Conservation (phyloP, 1,140 invertebrate genomes). For the Potamilus streckersoni region DNA sequence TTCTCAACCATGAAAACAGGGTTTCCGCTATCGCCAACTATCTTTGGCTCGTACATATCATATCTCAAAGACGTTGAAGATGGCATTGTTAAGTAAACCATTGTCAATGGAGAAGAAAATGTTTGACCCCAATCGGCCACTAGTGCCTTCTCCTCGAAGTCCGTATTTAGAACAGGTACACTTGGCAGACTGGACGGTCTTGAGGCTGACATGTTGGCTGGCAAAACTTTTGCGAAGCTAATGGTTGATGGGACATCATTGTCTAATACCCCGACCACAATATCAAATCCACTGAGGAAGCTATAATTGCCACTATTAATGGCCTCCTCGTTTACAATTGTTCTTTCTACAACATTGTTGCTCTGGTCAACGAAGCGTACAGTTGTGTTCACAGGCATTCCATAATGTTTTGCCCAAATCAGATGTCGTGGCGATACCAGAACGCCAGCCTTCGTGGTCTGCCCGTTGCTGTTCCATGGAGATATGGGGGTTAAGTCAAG, state of each 20-base stretch:
- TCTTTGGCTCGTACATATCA: conserved; percentile 46
- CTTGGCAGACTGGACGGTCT: background rate
- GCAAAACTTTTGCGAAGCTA: conserved; percentile 43
- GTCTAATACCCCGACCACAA: conserved; percentile 49
- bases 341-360: conserved; percentile 46
- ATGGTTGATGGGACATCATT: conserved; percentile 41
- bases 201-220: conserved; percentile 33
- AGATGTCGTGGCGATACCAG: conserved; percentile 48
- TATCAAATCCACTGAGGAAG: conserved; percentile 40
- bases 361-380: conserved; percentile 43
- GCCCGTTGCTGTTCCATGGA: conserved; percentile 50
- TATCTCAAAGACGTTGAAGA: conserved; percentile 17
- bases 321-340: conserved; percentile 22
- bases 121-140: conserved; percentile 38
- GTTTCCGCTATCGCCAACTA: conserved; percentile 50
- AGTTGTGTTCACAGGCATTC: conserved; percentile 38
- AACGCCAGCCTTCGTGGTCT: conserved; percentile 41
- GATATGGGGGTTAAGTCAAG: conserved; percentile 50
- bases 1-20: conserved; percentile 47
- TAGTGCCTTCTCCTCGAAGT: conserved; percentile 53
- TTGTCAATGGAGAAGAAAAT: background rate
- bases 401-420: conserved; percentile 50
- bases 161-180: conserved; percentile 43
- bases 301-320: conserved; percentile 9
- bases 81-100: conserved; percentile 31